Percentiles rank a stretch among this genome's conserved stretches.
Conservation (phyloP, 2,113 vertebrate genomes). For the Lutjanus erythropterus region DNA sequence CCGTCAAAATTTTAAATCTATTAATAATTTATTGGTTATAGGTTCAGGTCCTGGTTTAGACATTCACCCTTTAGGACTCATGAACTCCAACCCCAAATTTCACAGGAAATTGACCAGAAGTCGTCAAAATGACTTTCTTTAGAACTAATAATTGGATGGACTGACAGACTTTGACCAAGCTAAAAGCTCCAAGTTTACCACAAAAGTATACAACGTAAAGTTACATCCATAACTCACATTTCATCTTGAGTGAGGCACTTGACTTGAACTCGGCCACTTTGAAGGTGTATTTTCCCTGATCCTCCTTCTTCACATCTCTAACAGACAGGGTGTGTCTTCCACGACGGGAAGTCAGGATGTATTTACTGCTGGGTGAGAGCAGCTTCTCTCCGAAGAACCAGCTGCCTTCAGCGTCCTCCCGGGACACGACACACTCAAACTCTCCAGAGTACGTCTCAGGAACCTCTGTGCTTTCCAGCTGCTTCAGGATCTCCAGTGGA, state of each 20-base stretch:
- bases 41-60: too few species aligned
- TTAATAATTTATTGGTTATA: too few species aligned
- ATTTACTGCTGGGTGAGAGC: slow-evolving; percentile 88
- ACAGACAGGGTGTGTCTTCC: slow-evolving; percentile 93
- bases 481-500: slow-evolving; percentile 91
- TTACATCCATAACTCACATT: slow-evolving; percentile 85
- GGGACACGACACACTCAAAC: slow-evolving; percentile 92
- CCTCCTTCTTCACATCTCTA: slow-evolving; percentile 95
- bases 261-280: slow-evolving; percentile 89
- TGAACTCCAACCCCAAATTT: not conserved
- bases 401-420: slow-evolving; percentile 93
- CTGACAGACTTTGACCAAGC: too few species aligned
- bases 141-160: too few species aligned
- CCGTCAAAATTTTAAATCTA: too few species aligned
- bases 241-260: slow-evolving; percentile 93
- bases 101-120: not conserved
- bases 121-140: not conserved
- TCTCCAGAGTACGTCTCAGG: slow-evolving; percentile 93
- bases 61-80: too few species aligned
- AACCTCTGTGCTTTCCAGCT: slow-evolving; percentile 93
- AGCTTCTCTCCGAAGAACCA: slow-evolving; percentile 92
- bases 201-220: not conserved
- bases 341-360: slow-evolving; percentile 90
- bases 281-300: slow-evolving; percentile 96
- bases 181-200: not conserved